Conservation (phyloP, 2,797 vertebrate species). For the Silurus lanzhouensis region DNA sequence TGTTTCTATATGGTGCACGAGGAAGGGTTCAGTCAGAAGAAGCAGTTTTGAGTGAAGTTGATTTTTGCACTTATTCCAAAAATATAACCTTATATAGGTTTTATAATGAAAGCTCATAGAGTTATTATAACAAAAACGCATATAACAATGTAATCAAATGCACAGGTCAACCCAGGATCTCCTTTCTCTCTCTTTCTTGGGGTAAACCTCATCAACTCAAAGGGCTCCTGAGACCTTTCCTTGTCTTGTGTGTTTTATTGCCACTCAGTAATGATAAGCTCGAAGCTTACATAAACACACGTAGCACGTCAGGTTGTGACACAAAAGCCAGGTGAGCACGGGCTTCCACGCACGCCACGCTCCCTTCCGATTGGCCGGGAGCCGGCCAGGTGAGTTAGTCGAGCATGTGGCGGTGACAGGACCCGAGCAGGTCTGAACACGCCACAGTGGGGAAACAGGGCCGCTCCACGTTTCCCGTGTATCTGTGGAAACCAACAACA, state of each 20-base stretch:
- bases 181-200: not conserved
- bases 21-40: no score
- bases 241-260: slow-evolving; percentile 15
- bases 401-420: slow-evolving; percentile 82
- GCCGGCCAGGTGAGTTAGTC: slow-evolving; percentile 80
- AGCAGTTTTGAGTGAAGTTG: no score
- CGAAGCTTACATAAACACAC: not conserved
- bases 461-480: slow-evolving; percentile 83
- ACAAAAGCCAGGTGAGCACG: slow-evolving; percentile 65
- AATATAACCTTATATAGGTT: no score
- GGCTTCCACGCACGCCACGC: slow-evolving; percentile 72
- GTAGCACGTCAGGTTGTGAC: slow-evolving; percentile 1
- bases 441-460: slow-evolving; percentile 79
- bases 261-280: slow-evolving; percentile 19
- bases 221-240: not conserved
- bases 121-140: not conserved
- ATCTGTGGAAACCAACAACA: slow-evolving; percentile 99
- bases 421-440: slow-evolving; percentile 90
- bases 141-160: not conserved
- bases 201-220: not conserved
- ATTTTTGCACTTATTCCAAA: no score
- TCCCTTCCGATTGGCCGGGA: slow-evolving; percentile 76
- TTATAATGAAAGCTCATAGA: no score
- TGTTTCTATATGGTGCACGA: no score
- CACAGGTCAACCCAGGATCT: not conserved